Conservation (phyloP, 2,113 vertebrate genomes). For the Eurypyga helias region DNA sequence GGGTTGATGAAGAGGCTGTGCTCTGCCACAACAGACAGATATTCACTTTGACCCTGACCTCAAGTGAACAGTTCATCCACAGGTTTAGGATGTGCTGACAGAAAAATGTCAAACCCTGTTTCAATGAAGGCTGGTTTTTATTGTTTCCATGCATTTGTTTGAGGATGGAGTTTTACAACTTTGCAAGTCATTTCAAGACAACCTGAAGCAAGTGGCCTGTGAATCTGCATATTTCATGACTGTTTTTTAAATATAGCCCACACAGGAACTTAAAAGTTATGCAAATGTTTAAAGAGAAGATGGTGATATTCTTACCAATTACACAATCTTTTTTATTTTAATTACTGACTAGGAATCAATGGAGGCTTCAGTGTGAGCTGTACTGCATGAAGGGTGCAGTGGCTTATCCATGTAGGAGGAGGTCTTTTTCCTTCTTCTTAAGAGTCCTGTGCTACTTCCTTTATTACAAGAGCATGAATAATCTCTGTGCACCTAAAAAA, state of each 20-base stretch:
- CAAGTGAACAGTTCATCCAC: neutral
- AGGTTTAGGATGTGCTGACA: neutral
- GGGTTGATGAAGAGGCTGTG: neutral
- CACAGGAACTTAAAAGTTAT: slow-evolving; percentile 20
- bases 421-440: neutral
- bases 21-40: neutral
- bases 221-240: slow-evolving; percentile 37
- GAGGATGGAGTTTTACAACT: neutral
- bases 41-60: neutral
- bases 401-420: neutral
- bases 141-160: neutral
- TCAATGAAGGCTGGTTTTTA: neutral
- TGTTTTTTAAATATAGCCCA: slow-evolving; percentile 35
- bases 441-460: neutral
- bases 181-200: neutral
- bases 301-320: neutral
- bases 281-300: neutral
- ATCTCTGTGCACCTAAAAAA: neutral
- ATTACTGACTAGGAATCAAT: neutral
- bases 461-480: neutral
- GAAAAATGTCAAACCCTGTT: neutral
- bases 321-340: slow-evolving; percentile 56
- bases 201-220: neutral
- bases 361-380: neutral
- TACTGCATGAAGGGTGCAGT: neutral